These are phyloP conservation scores for Sebastes glaucus DNA, from an alignment of 2,797 vertebrate species.

Conservation along the genomic window DNA sequence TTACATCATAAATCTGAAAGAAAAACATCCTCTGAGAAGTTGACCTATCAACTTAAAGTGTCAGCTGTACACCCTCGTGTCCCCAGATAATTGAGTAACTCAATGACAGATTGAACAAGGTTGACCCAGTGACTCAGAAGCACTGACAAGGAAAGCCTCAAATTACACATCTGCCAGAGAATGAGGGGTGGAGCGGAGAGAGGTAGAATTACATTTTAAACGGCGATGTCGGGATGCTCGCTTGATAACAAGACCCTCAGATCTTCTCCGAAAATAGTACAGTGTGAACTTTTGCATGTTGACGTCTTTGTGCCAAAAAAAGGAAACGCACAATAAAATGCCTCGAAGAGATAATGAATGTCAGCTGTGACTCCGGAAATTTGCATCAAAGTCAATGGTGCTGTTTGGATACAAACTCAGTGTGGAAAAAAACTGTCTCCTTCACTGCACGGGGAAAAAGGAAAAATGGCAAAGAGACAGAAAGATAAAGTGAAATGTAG, in stretches of 20 bases:
- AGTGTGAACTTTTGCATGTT: background rate
- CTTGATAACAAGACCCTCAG: slow-evolving; percentile 41
- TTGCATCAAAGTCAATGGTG: background rate
- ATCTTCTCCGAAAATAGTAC: slow-evolving; percentile 12
- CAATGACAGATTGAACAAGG: slow-evolving; percentile 64
- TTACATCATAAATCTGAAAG: background rate
- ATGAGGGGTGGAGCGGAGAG: slow-evolving; percentile 69
- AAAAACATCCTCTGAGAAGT: background rate
- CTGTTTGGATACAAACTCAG: background rate
- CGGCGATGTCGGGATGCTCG: slow-evolving; percentile 11
- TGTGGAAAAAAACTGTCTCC: background rate
- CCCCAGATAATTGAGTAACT: slow-evolving; percentile 42
- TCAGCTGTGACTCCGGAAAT: slow-evolving; percentile 1
- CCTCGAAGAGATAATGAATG: background rate
- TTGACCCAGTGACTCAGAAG: slow-evolving; percentile 64
- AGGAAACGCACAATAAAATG: background rate
- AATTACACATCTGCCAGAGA: slow-evolving; percentile 73
- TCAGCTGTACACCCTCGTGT: slow-evolving; percentile 17
- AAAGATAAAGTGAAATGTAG: slow-evolving; percentile 9
- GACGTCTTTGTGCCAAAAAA: background rate
- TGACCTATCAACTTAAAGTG: slow-evolving; percentile 15
- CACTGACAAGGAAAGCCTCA: slow-evolving; percentile 43
- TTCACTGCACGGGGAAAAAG: background rate
- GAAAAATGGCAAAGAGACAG: background rate
- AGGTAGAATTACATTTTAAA: slow-evolving; percentile 67